These are phyloP conservation scores for Oceanites oceanicus DNA, from an alignment of 2,113 vertebrate genomes.

Conservation along the genomic window DNA sequence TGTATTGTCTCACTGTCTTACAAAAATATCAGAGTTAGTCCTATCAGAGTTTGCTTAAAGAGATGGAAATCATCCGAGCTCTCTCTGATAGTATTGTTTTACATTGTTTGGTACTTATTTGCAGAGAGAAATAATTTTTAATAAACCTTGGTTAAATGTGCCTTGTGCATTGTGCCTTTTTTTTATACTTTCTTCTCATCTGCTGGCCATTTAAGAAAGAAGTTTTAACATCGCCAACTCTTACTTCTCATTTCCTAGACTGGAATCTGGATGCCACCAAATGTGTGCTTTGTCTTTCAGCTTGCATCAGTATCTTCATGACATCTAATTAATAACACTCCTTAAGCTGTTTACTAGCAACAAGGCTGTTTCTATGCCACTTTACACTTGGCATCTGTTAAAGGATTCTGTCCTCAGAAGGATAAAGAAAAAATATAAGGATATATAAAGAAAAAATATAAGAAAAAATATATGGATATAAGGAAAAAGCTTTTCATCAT, in stretches of 20 bases:
- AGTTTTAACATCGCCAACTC: background rate
- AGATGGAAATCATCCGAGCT: background rate
- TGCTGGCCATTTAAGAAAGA: background rate
- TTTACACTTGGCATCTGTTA: background rate
- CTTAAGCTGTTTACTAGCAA: background rate
- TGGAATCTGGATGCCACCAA: background rate
- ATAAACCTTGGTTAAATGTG: background rate
- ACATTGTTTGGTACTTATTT: background rate
- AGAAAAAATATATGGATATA: too few species aligned
- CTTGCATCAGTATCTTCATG: background rate
- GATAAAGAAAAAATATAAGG: background rate
- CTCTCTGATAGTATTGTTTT: background rate
- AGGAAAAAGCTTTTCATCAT: background rate
- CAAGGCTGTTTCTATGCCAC: background rate
- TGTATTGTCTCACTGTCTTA: background rate
- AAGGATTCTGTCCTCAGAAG: background rate
- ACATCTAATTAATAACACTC: background rate
- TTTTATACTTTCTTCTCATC: background rate
- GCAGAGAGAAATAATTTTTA: background rate
- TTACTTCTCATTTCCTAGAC: background rate
- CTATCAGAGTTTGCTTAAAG: background rate
- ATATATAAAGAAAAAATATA: too few species aligned
- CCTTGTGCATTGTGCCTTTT: background rate
- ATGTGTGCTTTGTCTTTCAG: background rate
- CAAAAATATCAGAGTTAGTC: background rate